Base-by-base conservation (phyloP, 2,888 invertebrate species). In the Clanis bilineata region DNA sequence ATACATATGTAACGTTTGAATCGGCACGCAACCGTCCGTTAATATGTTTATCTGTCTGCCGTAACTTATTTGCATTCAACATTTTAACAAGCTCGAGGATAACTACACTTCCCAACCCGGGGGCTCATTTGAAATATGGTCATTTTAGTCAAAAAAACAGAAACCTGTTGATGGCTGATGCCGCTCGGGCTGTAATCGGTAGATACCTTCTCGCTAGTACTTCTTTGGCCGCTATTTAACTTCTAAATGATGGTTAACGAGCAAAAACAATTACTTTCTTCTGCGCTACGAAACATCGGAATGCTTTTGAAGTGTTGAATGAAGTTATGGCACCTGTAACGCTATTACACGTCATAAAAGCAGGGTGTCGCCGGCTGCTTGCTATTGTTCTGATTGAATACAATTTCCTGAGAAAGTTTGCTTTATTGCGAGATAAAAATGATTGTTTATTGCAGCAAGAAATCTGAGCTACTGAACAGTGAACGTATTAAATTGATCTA, bases 21-120 rank as follows among this genome's bases (percentile, higher is more conserved):
- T 32, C 36, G 15, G 7, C 43, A 44, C 44, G 44, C 57, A 54
- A 45, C 55, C 63, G 41, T 23, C 54, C 23, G 28, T 61, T 62
- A 61, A 62, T 62, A 59, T 62, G 64, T 64, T 61, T 64, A 57
- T 57, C 57, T 45, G 57, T 36, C 45, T 57, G 32, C 36, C 36
- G 12, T 57, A 44, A 38, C 44, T 44, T 32, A 57, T 57, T 57
- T 44, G 39, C 39, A 51, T 51, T 28, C 9, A n/a, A 28, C 51
- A 39, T 25, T 39, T 44, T 58, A 58, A 58, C 39, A 58, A 58
- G 51, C 51, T 51, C 25, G 47, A 22, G 51, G 47, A 58, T 38
- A 51, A 51, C 58, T 39, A 25, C 38, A 51, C 47, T 39, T 23
- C 45, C 51, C 38, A 25, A 51, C 39, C 58, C 47, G 25, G n/a